These are phyloP conservation scores for Silvanus unidentatus DNA, from an alignment of 2,888 invertebrate genomes.

Conservation along the genomic window DNA sequence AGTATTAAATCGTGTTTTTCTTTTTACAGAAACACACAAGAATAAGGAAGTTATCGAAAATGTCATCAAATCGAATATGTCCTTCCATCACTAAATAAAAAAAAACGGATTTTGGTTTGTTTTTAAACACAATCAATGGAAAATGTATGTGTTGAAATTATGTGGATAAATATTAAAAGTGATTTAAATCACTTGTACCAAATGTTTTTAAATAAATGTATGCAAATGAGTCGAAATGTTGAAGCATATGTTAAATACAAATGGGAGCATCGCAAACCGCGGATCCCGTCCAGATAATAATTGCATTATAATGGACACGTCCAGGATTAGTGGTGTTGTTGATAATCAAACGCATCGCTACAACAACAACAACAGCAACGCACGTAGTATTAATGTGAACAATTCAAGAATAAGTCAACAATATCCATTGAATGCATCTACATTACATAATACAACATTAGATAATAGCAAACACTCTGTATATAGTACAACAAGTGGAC, in stretches of 20 bases:
- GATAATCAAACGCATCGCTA: conserved; percentile 36
- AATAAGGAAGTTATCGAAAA: conserved; percentile 4
- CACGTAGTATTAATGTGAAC: conserved; percentile 37
- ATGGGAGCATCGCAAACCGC: conserved; percentile 50
- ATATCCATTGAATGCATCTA: conserved; percentile 63
- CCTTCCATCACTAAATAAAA: too few species aligned
- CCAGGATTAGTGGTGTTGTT: conserved; percentile 7
- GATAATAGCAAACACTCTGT: conserved; percentile 62
- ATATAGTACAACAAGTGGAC: conserved; percentile 51
- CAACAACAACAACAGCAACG: background rate
- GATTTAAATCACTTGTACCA: conserved; percentile 24
- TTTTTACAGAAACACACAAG: background rate
- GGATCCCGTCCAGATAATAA: conserved; percentile 44
- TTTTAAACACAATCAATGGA: conserved; percentile 22
- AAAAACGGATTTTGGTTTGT: too few species aligned
- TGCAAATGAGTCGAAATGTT: conserved; percentile 50
- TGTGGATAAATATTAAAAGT: conserved; percentile 35
- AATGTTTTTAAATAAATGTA: conserved; percentile 24
- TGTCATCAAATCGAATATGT: background rate
- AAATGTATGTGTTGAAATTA: conserved; percentile 26
- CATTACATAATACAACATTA: conserved; percentile 43
- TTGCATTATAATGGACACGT: conserved; percentile 38
- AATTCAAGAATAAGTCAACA: conserved; percentile 46
- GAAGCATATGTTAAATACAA: conserved; percentile 61
- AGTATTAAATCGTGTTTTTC: too few species aligned